Base-by-base conservation (phyloP, 1,140 invertebrate genomes). In the Magallana ariakensis region DNA sequence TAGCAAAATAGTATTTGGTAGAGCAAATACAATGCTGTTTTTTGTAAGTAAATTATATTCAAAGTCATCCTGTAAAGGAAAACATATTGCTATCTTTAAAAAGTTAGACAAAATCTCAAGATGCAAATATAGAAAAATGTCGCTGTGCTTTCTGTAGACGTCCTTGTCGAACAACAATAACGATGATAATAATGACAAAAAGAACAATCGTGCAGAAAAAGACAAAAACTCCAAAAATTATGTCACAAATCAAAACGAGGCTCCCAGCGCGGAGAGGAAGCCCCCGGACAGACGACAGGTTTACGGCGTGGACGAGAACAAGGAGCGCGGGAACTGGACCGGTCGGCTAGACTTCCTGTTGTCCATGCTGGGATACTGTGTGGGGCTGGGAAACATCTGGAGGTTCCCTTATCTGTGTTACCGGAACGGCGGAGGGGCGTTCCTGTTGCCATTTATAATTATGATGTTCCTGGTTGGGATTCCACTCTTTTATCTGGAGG, bases 351-450 rank as follows among this genome's bases (percentile, higher is more conserved):
- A 98, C 95, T 98, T 98, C 95, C 95, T 98, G 89, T 96, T 98
- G 89, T 97, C 97, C 22, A 97, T 97, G 94, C 97, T 98, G 94
- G 97, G 97, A 83, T 90, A 86, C 53, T 87, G 97, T 55, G 97
- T 98, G 85, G 97, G 98, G 91, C 95, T 98, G 86, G 97, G 97
- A 90, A 98, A 98, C 94, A 97, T 98, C 60, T 98, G 97, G 97
- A 95, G 97, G 91, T 98, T 98, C 95, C 97, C 97, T 16, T 98
- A 92, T 55, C 66, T 91, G 98, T 91, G 90, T 80, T 90, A 90
- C 66, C 83, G 87, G 33, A 90, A 91, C 55, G 90, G 90, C 0
- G 89, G 89, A 54, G 96, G 96, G 95, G 97, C 92, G 95, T 98
- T 95, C 96, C 96, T 96, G n/a, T 94, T 97, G 7, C 95, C 96